Evolutionary conservation across 37 sponge, comb jelly and placozoan genomes (phyloP), one percentile per base, ranked within the genome.

Genomic region (Ephydatia muelleri): DNA sequence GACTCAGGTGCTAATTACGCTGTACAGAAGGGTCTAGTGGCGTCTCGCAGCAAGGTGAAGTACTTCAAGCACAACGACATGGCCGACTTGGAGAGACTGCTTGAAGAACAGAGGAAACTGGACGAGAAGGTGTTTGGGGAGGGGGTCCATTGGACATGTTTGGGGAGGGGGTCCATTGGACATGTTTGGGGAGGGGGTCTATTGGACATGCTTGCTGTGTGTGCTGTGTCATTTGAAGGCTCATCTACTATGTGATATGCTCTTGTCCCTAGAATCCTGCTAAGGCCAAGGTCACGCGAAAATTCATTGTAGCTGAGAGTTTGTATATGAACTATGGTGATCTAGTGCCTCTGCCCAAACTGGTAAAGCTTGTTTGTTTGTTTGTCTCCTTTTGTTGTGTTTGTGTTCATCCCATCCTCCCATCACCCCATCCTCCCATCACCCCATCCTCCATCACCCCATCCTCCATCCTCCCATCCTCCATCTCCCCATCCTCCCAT

Each of bases 31-130:
- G 99, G 99, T 19, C 78, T 99, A 22, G 84, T 75, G 6, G 95
- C 95, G 1, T 99, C 99, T 2, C 91, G 99, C 36, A 97, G 97
- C 69, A 93, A 90, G 64, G 80, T 96, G 11, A 88, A 86, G 77
- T 95, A 84, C 87, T 99, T 95, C 83, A 93, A 85, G 40, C 99
- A 99, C 85, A 97, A 97, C 64, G 95, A 99, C 79, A 91, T 97
- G 94, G 87, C 89, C 8, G 80, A 97, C 77, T 77, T 99, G 39
- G 85, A 84, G 49, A 28, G 68, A 33, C 86, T 95, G 78, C 91
- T 99, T 80, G 90, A 95, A 76, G 91, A 91, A 72, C 95, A 96
- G 78, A 64, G 48, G n/a, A 79, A 91, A 32, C 47, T 82, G 43
- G 99, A 99, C 64, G 66, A 77, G 65, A 95, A 91, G 84, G 97